Percentiles rank a stretch among this genome's conserved stretches.
Evolutionary conservation across 2,888 invertebrate genomes (phyloP).

Genomic region (Ethmia dodecea): DNA sequence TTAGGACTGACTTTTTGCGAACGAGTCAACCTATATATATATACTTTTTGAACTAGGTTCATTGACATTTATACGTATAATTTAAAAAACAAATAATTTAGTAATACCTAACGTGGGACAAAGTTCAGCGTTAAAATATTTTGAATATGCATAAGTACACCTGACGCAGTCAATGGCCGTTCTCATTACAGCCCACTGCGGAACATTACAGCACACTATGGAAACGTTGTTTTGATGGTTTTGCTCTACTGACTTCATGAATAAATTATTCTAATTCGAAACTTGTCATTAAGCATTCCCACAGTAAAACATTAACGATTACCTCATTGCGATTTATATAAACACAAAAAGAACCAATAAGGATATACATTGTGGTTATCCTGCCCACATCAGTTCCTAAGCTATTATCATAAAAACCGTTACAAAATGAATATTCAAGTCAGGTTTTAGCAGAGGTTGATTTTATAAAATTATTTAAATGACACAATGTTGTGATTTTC

Average conservation of each 20-base stretch:
- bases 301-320: conserved; percentile 20
- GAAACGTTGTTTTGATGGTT: conserved; percentile 51
- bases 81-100: no score
- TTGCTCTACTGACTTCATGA: conserved; percentile 53
- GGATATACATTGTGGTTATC: not conserved
- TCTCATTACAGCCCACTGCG: conserved; percentile 34
- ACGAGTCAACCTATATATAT: no score
- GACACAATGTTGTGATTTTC: no score
- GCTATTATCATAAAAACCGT: no score
- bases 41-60: no score
- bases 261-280: conserved; percentile 46
- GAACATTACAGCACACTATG: conserved; percentile 6
- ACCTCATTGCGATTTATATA: not conserved
- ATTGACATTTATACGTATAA: no score
- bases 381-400: not conserved
- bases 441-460: no score
- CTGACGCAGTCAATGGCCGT: conserved; percentile 37
- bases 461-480: no score
- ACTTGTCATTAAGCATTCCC: conserved; percentile 31
- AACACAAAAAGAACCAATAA: not conserved
- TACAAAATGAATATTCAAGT: no score
- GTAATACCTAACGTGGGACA: conserved; percentile 4
- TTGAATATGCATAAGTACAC: conserved; percentile 60
- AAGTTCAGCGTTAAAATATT: conserved; percentile 21
- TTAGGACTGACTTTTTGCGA: no score